Percentiles rank a stretch among this genome's conserved stretches.
These are phyloP conservation scores for Lagocephalus sceleratus DNA, from an alignment of 2,797 vertebrate species.

Conservation along the genomic window DNA sequence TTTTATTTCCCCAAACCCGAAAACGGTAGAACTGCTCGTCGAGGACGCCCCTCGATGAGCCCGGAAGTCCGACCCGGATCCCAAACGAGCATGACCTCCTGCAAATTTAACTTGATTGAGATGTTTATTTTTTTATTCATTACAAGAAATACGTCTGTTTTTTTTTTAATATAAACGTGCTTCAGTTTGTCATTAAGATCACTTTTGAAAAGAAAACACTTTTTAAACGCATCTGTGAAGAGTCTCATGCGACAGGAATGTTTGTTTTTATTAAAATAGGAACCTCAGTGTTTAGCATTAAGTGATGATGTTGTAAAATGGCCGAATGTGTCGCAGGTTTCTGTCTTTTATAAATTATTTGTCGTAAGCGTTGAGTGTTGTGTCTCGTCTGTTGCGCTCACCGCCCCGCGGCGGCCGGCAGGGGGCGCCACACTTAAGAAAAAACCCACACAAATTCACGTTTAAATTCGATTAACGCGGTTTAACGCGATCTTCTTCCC, in stretches of 20 bases:
- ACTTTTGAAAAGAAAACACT: slow-evolving; percentile 38
- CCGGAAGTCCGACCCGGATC: slow-evolving; percentile 3
- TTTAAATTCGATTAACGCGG: too few species aligned
- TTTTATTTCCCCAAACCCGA: too few species aligned
- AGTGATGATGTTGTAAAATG: slow-evolving; percentile 46
- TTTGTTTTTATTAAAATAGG: slow-evolving; percentile 16
- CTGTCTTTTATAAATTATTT: slow-evolving; percentile 46
- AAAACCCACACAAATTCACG: not conserved
- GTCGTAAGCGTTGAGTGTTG: slow-evolving; percentile 8
- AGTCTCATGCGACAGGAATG: slow-evolving; percentile 39
- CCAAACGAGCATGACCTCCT: slow-evolving; percentile 14
- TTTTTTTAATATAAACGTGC: not conserved
- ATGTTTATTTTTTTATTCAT: slow-evolving; percentile 13
- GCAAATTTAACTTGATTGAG: slow-evolving; percentile 19
- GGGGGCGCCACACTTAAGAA: slow-evolving; percentile 38
- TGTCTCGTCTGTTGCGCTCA: slow-evolving; percentile 14
- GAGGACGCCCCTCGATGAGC: slow-evolving; percentile 15
- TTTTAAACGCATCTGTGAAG: slow-evolving; percentile 39
- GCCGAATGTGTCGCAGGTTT: slow-evolving; percentile 43
- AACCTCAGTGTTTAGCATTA: slow-evolving; percentile 64
- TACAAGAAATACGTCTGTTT: slow-evolving; percentile 25
- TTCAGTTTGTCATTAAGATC: slow-evolving; percentile 45
- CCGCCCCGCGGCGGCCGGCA: slow-evolving; percentile 37
- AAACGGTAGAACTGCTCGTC: too few species aligned
- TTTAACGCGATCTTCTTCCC: not conserved